Evolutionary conservation across 1,140 invertebrate genomes (phyloP).

Genomic region (Drosophila repleta): DNA sequence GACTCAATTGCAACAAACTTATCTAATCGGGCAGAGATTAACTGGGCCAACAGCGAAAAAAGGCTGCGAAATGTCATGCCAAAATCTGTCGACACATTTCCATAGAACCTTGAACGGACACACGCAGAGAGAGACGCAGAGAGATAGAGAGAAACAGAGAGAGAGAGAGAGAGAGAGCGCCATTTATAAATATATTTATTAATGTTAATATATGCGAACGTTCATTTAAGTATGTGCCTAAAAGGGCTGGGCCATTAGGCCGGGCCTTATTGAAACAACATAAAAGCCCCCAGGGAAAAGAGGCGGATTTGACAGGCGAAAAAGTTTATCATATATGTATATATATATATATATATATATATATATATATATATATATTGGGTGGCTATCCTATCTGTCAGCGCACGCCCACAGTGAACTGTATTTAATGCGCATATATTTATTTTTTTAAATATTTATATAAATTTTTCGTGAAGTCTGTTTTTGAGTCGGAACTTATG

Average conservation of each 20-base stretch:
- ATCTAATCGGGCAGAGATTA: conserved; percentile 13
- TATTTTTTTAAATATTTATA: conserved; percentile 58
- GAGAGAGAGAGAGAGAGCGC: no score
- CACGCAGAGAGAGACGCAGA: no score
- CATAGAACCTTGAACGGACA: conserved; percentile 1
- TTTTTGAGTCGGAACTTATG: conserved; percentile 44
- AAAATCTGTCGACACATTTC: conserved; percentile 22
- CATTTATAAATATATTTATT: conserved; percentile 3
- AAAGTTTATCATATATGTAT: background rate
- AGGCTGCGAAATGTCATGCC: conserved; percentile 21
- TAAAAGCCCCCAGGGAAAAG: background rate
- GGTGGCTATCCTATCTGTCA: conserved; percentile 20
- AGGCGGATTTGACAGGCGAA: background rate
- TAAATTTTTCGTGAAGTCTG: conserved; percentile 10
- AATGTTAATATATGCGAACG: conserved; percentile 2
- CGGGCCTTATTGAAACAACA: conserved; percentile 27
- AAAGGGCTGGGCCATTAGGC: conserved; percentile 35
- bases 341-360: background rate
- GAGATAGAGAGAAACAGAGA: no score
- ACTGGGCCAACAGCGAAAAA: conserved; percentile 1
- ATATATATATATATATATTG: background rate
- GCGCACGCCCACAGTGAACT: conserved; percentile 3
- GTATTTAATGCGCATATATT: conserved; percentile 68
- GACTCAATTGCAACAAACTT: conserved; percentile 20
- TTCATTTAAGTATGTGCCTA: background rate